phyloP scores from a whole-genome alignment of 1,140 invertebrate species.

The Anagrus nilaparvatae region DNA sequence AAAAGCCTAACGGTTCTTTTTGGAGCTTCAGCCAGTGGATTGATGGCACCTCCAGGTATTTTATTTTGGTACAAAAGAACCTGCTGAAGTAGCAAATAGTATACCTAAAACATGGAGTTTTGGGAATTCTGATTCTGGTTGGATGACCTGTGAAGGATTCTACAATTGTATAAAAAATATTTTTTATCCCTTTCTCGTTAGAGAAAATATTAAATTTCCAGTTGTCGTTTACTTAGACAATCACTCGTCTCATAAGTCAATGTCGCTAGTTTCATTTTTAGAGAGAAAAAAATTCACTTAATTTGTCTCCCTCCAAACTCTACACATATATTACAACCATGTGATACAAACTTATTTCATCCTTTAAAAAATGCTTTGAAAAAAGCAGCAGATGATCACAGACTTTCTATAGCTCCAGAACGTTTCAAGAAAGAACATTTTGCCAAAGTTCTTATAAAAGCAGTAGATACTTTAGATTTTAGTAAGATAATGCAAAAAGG shows the following conservation, averaged over 20 bases:
- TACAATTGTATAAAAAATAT: not conserved
- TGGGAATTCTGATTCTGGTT: not conserved
- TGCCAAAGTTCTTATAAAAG: not conserved
- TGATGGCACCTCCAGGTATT: not conserved
- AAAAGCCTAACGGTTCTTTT: not conserved
- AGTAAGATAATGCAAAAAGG: too few species aligned
- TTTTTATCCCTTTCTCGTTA: not conserved
- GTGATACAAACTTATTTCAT: not conserved
- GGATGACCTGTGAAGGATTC: constrained; percentile 4
- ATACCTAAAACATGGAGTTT: constrained; percentile 1
- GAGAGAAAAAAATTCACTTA: not conserved
- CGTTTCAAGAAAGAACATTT: too few species aligned
- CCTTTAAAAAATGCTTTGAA: not conserved
- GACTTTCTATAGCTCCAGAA: constrained; percentile 13
- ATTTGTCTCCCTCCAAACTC: not conserved
- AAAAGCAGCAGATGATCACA: constrained; percentile 19
- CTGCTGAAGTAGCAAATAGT: not conserved
- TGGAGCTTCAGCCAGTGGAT: not conserved
- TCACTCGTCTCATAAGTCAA: not conserved
- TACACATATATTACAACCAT: not conserved
- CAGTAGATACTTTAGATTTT: too few species aligned
- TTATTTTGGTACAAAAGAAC: not conserved
- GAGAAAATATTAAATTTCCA: not conserved
- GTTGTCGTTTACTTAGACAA: not conserved
- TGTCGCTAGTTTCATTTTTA: not conserved